Percentiles rank a stretch among this genome's conserved stretches.
Evolutionary conservation across 2,113 vertebrate species (phyloP).

Genomic region (Phyllopteryx taeniolatus): DNA sequence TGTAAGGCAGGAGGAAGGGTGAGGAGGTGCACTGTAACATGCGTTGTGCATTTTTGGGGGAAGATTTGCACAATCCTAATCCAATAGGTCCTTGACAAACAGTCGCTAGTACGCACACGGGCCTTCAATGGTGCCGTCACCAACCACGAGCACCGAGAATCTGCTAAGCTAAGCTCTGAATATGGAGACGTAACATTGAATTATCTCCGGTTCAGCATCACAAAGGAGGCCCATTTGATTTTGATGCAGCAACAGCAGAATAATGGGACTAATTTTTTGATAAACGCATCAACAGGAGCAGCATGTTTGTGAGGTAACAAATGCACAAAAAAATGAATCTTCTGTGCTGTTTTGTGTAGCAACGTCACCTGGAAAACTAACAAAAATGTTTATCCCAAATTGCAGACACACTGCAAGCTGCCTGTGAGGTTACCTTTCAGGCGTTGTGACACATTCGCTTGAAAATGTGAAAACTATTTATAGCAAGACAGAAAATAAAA

Average conservation of each 20-base stretch:
- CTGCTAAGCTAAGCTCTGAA: constrained; percentile 43
- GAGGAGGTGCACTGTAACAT: constrained; percentile 11
- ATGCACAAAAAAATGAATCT: too few relatives aligned
- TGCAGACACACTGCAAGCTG: constrained; percentile 9
- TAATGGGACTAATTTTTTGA: constrained; percentile 20
- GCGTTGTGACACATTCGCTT: constrained; percentile 8
- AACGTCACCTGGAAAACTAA: constrained; percentile 6
- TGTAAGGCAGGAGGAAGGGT: constrained; percentile 29
- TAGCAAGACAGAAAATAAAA: constrained; percentile 1
- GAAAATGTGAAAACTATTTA: constrained; percentile 29
- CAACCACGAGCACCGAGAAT: constrained; percentile 26
- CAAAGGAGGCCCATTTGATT: constrained; percentile 39
- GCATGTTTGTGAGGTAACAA: neutral
- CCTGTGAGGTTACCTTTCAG: constrained; percentile 27
- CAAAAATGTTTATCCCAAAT: constrained; percentile 21
- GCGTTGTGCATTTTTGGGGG: constrained; percentile 20
- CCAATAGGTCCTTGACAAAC: constrained; percentile 29
- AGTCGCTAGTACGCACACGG: constrained; percentile 11
- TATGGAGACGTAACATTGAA: constrained; percentile 40
- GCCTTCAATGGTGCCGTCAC: neutral
- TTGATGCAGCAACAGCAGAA: constrained; percentile 19
- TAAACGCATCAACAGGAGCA: constrained; percentile 8
- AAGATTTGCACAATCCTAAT: constrained; percentile 42
- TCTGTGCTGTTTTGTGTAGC: neutral
- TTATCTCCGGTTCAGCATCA: constrained; percentile 46